These are phyloP conservation scores for Bombus pascuorum DNA, from an alignment of 1,140 invertebrate species.

Conservation along the genomic window DNA sequence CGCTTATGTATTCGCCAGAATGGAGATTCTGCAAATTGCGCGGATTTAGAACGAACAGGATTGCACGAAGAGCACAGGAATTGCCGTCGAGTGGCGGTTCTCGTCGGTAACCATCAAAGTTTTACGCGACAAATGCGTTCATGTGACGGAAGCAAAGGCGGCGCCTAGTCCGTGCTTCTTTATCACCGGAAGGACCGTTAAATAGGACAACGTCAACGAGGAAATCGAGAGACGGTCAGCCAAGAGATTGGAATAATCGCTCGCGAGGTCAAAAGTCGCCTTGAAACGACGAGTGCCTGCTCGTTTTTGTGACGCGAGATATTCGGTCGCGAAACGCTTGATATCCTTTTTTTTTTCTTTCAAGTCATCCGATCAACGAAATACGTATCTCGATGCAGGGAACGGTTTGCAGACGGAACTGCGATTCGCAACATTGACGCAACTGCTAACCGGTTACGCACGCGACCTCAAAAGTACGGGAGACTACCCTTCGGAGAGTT, in stretches of 20 bases:
- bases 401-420: no score
- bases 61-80: not conserved
- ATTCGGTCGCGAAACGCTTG: not conserved
- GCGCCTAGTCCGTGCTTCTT: constrained; percentile 6
- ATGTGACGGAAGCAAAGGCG: not conserved
- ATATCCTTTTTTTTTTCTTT: not conserved
- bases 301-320: not conserved
- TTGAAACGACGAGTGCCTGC: not conserved
- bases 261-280: constrained; percentile 42
- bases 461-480: not conserved
- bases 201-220: constrained; percentile 48
- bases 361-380: not conserved
- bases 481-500: constrained; percentile 18
- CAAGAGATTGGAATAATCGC: constrained; percentile 51
- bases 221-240: constrained; percentile 28
- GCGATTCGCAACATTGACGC: not conserved
- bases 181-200: constrained; percentile 56
- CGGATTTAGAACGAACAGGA: not conserved
- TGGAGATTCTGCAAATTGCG: not conserved
- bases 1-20: not conserved
- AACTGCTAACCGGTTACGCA: not conserved
- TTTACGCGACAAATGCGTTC: not conserved
- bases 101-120: not conserved
- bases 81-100: not conserved
- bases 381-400: no score